Evolutionary conservation across 1,140 invertebrate species (phyloP).

Genomic region (Meloidogyne exigua): DNA sequence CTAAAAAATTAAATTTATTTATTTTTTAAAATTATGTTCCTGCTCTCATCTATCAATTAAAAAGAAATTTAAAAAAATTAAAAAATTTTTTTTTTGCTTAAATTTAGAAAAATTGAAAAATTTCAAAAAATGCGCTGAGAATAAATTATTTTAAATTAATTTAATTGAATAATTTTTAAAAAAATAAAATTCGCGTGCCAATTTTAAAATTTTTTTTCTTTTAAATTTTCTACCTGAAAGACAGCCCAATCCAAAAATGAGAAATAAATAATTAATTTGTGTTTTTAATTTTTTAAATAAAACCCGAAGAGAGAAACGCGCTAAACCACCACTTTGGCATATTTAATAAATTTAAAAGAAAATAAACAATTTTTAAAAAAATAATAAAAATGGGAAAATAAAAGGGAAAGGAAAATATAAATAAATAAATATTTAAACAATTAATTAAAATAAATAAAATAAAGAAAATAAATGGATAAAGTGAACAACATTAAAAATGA

Average conservation of each 20-base stretch:
- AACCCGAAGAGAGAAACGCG: slow-evolving; percentile 18
- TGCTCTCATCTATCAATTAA: not conserved
- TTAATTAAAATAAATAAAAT: too few relatives aligned
- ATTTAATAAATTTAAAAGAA: too few relatives aligned
- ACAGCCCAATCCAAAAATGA: slow-evolving; percentile 1
- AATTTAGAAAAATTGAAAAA: not conserved
- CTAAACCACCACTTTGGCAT: slow-evolving; percentile 42
- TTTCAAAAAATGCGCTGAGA: not conserved
- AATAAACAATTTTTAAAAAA: too few relatives aligned
- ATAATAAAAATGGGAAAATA: too few relatives aligned
- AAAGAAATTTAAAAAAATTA: slow-evolving; percentile 1
- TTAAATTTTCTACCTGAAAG: not conserved
- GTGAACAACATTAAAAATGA: too few relatives aligned
- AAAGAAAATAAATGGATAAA: too few relatives aligned
- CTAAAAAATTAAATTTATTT: slow-evolving; percentile 35
- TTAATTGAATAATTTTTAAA: too few relatives aligned
- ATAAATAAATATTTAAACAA: too few relatives aligned
- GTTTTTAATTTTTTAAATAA: too few relatives aligned
- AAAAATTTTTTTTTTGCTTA: not conserved
- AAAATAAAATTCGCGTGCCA: not conserved
- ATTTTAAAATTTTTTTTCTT: not conserved
- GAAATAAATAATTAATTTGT: not conserved
- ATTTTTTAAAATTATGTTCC: not conserved
- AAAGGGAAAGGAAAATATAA: too few relatives aligned
- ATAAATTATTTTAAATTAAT: not conserved